Evolutionary conservation across 2,888 invertebrate species (phyloP), one percentile per base, ranked within the genome.

Genomic region (Ecdyonurus torrentis): DNA sequence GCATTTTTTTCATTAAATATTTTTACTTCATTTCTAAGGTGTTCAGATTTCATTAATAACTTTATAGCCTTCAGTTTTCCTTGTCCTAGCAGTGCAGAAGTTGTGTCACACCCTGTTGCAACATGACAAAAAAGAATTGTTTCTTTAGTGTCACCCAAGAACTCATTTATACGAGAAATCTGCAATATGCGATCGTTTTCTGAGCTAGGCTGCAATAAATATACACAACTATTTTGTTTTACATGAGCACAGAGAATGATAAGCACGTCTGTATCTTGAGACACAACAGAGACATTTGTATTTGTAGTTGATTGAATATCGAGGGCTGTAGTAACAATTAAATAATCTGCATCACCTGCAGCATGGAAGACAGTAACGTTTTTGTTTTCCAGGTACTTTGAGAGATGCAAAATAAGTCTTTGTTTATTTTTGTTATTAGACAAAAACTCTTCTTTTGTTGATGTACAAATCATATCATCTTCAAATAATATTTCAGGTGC

Each of bases 401-500:
- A 5, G 7, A 37, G 37, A 15, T 15, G 7, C 7, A 37, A 15
- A 15, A 37, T 37, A 37, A 37, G 15, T 15, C 37, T 37, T 15
- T 37, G 37, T 37, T 37, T 37, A 37, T 37, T 37, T 37, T 37
- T 37, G 15, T 37, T 15, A 37, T 37, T 37, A 10, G 37, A 37
- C 15, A 37, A 37, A 37, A 37, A 37, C 15, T 37, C 37, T 37
- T 5, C 37, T 15, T 37, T 37, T 37, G 37, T 37, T 37, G 15
- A 37, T 37, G 5, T 37, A 10, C 7, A 37, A 37, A 37, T 10
- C 37, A 37, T 37, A 37, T 37, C 37, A 37, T 65, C 64, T 61
- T 68, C 61, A 64, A 67, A 68, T 52, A 64, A 53, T 25, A 67
- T 66, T 60, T 68, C 65, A 58, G 63, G 59, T 23, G 60, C 63